Percentiles rank a stretch among this genome's conserved stretches.
phyloP scores from a whole-genome alignment of 2,113 vertebrate genomes.

The Hippoglossus stenolepis region DNA sequence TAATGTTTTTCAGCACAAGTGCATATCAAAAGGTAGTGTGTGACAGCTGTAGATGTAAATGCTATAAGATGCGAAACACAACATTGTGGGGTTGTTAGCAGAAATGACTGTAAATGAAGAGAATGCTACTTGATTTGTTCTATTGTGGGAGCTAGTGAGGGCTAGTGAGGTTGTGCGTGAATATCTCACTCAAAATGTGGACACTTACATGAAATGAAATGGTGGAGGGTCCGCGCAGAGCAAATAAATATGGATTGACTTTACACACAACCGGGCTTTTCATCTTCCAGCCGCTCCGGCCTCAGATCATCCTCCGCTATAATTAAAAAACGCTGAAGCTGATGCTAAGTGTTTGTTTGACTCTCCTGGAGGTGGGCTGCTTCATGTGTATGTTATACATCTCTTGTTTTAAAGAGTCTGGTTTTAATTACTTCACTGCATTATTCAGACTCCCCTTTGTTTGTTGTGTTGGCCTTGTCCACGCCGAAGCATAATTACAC shows the following conservation, averaged over 20 bases:
- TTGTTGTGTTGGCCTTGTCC: slow-evolving; percentile 25
- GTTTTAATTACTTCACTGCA: slow-evolving; percentile 16
- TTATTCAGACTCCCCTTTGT: slow-evolving; percentile 21
- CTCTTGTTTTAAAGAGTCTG: slow-evolving; percentile 1
- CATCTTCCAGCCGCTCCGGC: neutral
- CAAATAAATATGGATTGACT: neutral
- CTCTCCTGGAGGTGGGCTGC: neutral
- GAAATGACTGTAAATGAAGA: neutral
- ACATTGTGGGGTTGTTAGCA: neutral
- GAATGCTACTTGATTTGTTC: neutral
- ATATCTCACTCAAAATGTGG: neutral
- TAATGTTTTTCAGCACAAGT: too few species aligned
- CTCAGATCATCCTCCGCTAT: neutral
- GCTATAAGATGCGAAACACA: neutral
- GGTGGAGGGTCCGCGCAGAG: neutral
- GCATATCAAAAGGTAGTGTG: too few species aligned
- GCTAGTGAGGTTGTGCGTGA: neutral
- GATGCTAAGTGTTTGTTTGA: slow-evolving; percentile 11
- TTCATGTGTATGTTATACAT: neutral
- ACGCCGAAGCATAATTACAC: slow-evolving; percentile 33
- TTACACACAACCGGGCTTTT: neutral
- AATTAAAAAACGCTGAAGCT: neutral
- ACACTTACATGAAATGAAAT: neutral
- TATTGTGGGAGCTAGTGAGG: neutral
- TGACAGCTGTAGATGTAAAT: too few species aligned